Evolutionary conservation across 2,888 invertebrate genomes (phyloP), one percentile per base, ranked within the genome.

Genomic region (Lordiphosa fenestrarum): DNA sequence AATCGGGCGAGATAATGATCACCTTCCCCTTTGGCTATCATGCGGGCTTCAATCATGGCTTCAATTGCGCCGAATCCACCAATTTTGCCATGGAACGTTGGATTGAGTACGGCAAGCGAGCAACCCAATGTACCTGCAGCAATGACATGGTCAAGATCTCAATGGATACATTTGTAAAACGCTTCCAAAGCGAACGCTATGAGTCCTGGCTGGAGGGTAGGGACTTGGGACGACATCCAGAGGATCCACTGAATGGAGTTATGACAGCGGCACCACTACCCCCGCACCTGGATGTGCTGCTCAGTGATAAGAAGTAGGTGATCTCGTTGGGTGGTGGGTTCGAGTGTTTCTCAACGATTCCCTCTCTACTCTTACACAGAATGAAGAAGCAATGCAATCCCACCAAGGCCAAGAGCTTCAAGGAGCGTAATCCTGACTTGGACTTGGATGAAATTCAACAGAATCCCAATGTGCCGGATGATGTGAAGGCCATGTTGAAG

Each of bases 1-100:
- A 96, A 87, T 92, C 94, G 4, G 98, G 98, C 0, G 98, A 99
- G 90, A 97, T 99, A 69, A 99, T 99, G 95, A 98, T 99, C 40
- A 99, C 99, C 0, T 99, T 99, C 89, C 99, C 99, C 0, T 98
- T 95, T 89, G 99, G 98, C 0, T 99, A 99, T 88, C 99, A 99
- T 89, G 97, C 98, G 65, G 94, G 99, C 0, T 99, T 98, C 87
- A 99, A 99, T 89, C 97, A 98, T 88, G 99, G 99, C 2, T 99
- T 98, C 88, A 99, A 99, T 88, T 95, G 98, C 88, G 99, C 99
- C 0, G 99, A 99, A 89, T 98, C 98, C 0, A 99, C 99, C 0
- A 99, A 99, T 90, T 99, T 99, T 91, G 99, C 99, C 1, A 94
- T 96, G 53, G 94, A 95, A 4, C 91, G 99, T 66, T 99, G 99